Evolutionary conservation across 2,797 vertebrate genomes (phyloP).

Genomic region (Gorsachius magnificus): DNA sequence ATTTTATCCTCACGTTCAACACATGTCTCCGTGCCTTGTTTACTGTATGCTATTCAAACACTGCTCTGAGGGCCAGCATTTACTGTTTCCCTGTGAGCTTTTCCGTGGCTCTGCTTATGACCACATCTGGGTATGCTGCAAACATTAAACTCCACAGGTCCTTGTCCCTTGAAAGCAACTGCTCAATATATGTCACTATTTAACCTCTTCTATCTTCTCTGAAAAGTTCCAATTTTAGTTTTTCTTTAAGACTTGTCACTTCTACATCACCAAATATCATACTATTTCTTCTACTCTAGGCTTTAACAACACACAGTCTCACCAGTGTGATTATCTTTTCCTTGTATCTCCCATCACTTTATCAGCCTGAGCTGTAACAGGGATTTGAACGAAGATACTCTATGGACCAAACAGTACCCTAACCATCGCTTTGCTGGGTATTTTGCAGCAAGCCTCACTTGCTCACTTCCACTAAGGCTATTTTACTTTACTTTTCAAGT

Average conservation of each 20-base stretch:
- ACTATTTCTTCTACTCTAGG: background rate
- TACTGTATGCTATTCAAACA: background rate
- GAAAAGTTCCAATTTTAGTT: background rate
- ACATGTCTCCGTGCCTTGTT: background rate
- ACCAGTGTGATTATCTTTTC: background rate
- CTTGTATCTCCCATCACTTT: background rate
- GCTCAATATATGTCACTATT: background rate
- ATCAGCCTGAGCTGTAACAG: background rate
- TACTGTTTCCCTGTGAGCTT: background rate
- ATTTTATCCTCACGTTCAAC: background rate
- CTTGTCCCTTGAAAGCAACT: background rate
- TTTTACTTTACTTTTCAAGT: background rate
- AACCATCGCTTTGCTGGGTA: background rate
- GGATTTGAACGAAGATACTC: background rate
- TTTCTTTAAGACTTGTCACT: background rate
- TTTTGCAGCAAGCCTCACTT: background rate
- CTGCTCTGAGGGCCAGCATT: background rate
- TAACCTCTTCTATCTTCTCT: background rate
- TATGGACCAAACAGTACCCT: background rate
- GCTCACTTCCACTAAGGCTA: background rate
- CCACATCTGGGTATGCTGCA: accelerated
- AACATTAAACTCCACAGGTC: background rate
- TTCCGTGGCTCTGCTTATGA: background rate
- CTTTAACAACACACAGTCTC: background rate
- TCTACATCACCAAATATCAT: background rate